Conservation (phyloP, 2,888 invertebrate genomes). For the Trachelus iudaicus region DNA sequence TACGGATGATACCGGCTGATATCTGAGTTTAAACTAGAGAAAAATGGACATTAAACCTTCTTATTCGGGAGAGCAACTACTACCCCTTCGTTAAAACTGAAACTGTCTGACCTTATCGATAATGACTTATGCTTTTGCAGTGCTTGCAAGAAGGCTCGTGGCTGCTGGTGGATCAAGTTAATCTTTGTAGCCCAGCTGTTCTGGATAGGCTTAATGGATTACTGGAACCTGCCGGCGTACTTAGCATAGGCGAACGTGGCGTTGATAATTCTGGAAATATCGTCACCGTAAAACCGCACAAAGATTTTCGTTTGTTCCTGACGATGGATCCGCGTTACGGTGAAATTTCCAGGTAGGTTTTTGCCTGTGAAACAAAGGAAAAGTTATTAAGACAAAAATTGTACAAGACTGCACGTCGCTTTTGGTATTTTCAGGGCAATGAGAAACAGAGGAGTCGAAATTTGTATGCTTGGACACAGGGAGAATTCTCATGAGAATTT, state of each 20-base stretch:
- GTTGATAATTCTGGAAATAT: constrained; percentile 77
- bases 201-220: constrained; percentile 95
- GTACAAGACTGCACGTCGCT: neutral
- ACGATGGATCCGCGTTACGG: constrained; percentile 96
- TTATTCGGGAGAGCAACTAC: neutral
- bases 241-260: constrained; percentile 93
- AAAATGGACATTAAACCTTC: neutral
- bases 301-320: constrained; percentile 92
- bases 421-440: constrained; percentile 78
- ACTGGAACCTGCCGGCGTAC: constrained; percentile 90
- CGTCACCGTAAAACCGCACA: constrained; percentile 83
- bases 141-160: constrained; percentile 85
- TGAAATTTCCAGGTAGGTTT: constrained; percentile 84
- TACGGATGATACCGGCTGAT: neutral
- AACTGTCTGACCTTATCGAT: constrained; percentile 5
- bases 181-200: constrained; percentile 95
- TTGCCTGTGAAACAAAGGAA: neutral
- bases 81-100: neutral
- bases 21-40: neutral
- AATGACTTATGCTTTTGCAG: constrained; percentile 55
- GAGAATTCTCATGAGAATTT: constrained; percentile 38
- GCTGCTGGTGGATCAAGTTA: constrained; percentile 91
- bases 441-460: constrained; percentile 97
- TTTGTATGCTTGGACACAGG: constrained; percentile 70
- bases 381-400: neutral